Base-by-base conservation (phyloP, 2,888 invertebrate species). In the Orgyia antiqua region DNA sequence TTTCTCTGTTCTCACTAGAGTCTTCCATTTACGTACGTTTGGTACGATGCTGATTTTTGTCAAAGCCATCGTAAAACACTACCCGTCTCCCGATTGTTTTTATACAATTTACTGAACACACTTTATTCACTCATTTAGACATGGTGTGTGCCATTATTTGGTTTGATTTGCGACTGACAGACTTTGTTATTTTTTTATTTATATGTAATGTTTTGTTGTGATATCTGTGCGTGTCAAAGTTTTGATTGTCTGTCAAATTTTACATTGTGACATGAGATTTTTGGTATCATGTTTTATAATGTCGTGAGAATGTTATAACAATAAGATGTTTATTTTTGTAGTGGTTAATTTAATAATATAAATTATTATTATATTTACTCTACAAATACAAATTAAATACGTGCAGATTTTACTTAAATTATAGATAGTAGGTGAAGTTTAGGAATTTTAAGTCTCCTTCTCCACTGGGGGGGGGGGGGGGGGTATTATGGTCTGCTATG, bases 191-290 rank as follows among this genome's bases (percentile, higher is more conserved):
- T 70, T 68, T 59, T 68, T 62, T 58, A 60, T 62, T 68, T 61
- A 55, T 50, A 49, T 58, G 52, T 65, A 53, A 57, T 68, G 65
- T 74, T 71, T 67, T 74, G 68, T 76, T 69, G 53, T 68, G 64
- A 64, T 73, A 56, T 75, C 68, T 50, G 52, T 73, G 76, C 70
- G 84, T 76, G 84, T 59, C 76, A 57, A 41, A 70, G 70, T 77
- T 82, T 73, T 82, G 83, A 84, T 69, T 66, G 69, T 72, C 64
- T 79, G 84, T 83, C 83, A 83, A 73, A 82, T 79, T 77, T 24
- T 80, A 72, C 71, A 77, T 80, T 71, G 71, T 24, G 7, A 23
- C 10, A 6, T 20, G 13, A 68, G 72, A 72, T 67, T 54, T 59
- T 52, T 42, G 39, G 42, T 54, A 59, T 64, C 58, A 52, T 57